phyloP scores from a whole-genome alignment of 2,888 invertebrate genomes.

The Graphium colonna region DNA sequence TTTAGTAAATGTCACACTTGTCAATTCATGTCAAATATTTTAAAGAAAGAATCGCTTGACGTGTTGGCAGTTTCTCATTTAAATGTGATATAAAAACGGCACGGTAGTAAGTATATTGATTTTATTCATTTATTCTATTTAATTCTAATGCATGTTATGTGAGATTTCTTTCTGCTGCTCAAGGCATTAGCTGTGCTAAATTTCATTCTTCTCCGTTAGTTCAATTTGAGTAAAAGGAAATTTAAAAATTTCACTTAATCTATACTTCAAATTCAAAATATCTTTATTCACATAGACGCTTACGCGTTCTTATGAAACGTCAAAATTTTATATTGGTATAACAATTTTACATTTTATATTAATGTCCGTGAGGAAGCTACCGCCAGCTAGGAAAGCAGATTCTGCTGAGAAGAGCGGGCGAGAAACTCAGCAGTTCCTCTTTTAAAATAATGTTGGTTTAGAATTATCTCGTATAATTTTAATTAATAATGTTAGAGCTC shows the following conservation, averaged over 20 bases:
- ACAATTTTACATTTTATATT: not conserved
- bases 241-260: not conserved
- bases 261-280: not conserved
- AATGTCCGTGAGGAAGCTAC: too few relatives aligned
- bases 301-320: too few relatives aligned
- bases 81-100: not conserved
- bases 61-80: too few relatives aligned
- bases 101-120: not conserved
- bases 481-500: not conserved
- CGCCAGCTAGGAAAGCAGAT: too few relatives aligned
- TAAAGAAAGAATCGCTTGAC: too few relatives aligned
- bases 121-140: not conserved
- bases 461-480: not conserved
- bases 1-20: too few relatives aligned
- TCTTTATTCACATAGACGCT: too few relatives aligned
- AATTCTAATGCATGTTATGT: not conserved
- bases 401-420: too few relatives aligned
- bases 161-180: not conserved
- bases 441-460: too few relatives aligned
- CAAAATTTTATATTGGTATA: too few relatives aligned
- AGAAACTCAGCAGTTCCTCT: too few relatives aligned
- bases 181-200: not conserved
- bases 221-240: not conserved
- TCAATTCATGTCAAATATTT: too few relatives aligned
- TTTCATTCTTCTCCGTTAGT: not conserved